These are phyloP conservation scores for Hipposideros armiger DNA, from an alignment of 2,113 vertebrate genomes.

Conservation along the genomic window DNA sequence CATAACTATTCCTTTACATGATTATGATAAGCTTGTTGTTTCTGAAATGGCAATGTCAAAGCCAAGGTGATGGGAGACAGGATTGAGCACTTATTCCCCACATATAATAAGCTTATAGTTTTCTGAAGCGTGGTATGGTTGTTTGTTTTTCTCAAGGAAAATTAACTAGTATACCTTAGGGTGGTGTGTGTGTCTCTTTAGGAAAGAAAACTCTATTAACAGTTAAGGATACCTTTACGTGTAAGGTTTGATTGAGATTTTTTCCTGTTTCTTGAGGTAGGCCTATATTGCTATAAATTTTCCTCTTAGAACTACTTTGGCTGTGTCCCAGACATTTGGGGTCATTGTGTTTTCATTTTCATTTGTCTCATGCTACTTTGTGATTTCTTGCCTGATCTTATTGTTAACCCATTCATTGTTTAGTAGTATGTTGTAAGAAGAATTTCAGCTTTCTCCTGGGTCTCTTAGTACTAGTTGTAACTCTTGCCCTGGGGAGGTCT, in stretches of 20 bases:
- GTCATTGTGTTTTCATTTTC: too few relatives aligned
- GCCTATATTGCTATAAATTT: too few relatives aligned
- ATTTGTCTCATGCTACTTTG: too few relatives aligned
- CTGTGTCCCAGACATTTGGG: too few relatives aligned
- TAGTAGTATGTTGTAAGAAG: background rate
- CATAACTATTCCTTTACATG: background rate
- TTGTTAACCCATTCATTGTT: too few relatives aligned
- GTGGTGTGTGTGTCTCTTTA: background rate
- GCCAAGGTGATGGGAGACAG: background rate
- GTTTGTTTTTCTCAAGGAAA: background rate
- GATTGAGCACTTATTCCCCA: background rate
- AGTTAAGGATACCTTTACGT: background rate
- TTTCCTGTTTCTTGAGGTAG: too few relatives aligned
- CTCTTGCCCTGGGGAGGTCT: background rate
- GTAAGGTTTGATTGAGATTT: too few relatives aligned
- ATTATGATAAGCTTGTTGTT: background rate
- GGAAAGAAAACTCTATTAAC: background rate
- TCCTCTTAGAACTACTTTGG: too few relatives aligned
- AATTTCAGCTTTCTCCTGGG: background rate
- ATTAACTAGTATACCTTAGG: background rate
- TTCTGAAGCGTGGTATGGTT: background rate
- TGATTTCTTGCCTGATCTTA: too few relatives aligned
- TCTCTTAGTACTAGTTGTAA: background rate
- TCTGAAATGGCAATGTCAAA: background rate
- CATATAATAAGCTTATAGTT: background rate